Evolutionary conservation across 2,113 vertebrate species (phyloP).

Genomic region (Tiliqua scincoides): DNA sequence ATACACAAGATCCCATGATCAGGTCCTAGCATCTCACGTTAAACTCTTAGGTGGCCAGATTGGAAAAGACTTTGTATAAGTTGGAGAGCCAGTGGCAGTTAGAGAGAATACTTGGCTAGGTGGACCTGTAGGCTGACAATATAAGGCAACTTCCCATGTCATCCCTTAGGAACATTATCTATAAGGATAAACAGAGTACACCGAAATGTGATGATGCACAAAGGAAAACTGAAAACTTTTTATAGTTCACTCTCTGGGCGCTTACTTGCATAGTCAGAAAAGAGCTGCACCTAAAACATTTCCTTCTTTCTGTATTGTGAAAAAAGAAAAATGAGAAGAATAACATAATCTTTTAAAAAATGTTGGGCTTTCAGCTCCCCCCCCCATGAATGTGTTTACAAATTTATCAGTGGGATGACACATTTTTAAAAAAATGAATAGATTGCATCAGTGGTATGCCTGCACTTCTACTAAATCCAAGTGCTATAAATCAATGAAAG

Average conservation of each 20-base stretch:
- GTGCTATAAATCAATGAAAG: not conserved
- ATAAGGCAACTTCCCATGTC: too few species aligned
- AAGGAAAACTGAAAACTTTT: not conserved
- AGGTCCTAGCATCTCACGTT: not conserved
- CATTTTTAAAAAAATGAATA: slow-evolving; percentile 36
- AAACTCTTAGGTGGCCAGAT: not conserved
- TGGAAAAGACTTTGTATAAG: not conserved
- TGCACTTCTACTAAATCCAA: slow-evolving; percentile 4
- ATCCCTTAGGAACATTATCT: not conserved
- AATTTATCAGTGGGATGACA: slow-evolving; percentile 31
- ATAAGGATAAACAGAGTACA: not conserved
- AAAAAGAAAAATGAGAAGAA: slow-evolving; percentile 47
- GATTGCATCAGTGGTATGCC: slow-evolving; percentile 11
- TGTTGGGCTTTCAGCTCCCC: slow-evolving; percentile 25
- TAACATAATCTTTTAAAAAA: not conserved
- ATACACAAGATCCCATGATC: not conserved
- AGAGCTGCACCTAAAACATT: not conserved
- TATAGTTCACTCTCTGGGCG: not conserved
- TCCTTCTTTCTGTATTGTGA: slow-evolving; percentile 32
- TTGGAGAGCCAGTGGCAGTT: not conserved
- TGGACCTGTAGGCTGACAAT: not conserved
- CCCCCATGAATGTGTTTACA: slow-evolving; percentile 28
- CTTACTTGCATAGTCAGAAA: not conserved
- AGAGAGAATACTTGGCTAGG: not conserved
- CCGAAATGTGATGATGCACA: too few species aligned